Conservation (phyloP, 2,113 vertebrate genomes). For the Peromyscus leucopus region DNA sequence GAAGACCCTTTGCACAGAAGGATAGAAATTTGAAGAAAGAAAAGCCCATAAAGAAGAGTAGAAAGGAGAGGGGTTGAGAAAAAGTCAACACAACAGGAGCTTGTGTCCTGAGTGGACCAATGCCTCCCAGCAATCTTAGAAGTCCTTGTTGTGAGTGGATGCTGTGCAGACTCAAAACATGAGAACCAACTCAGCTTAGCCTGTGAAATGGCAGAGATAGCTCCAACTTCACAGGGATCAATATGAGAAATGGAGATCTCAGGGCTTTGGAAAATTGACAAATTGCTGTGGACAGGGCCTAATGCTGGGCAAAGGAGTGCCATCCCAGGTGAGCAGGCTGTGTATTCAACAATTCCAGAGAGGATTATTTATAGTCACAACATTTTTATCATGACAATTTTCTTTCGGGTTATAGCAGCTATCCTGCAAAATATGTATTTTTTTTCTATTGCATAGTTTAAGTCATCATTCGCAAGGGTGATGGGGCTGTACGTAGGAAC, state of each 20-base stretch:
- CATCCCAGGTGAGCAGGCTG: too few relatives aligned
- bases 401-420: background rate
- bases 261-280: background rate
- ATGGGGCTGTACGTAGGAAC: background rate
- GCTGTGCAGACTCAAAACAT: background rate
- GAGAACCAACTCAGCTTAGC: background rate
- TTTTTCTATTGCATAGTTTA: background rate
- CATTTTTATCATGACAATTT: background rate
- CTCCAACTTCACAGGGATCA: too few relatives aligned
- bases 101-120: background rate
- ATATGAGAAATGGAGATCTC: background rate
- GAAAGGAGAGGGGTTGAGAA: background rate
- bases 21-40: background rate
- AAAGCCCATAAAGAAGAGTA: background rate
- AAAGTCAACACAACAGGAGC: background rate
- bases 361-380: background rate
- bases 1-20: background rate
- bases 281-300: background rate
- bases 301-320: background rate
- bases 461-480: background rate
- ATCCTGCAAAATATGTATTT: background rate
- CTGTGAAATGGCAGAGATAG: background rate
- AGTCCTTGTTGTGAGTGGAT: background rate
- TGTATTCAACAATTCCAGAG: background rate
- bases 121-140: background rate